Conservation (phyloP, 2,113 vertebrate species). For the Chlamydotis undulata region DNA sequence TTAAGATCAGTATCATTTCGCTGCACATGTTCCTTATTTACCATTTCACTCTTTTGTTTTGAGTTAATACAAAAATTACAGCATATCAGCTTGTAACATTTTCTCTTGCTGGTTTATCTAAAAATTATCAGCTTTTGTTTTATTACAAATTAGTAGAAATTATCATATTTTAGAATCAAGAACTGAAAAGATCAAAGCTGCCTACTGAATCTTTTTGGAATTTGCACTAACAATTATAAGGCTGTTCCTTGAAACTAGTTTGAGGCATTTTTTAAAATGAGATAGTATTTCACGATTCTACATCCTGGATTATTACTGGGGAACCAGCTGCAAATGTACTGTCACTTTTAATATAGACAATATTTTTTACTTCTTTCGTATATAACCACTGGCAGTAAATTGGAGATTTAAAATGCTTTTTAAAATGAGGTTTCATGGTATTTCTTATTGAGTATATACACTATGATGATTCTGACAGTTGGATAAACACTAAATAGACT, state of each 20-base stretch:
- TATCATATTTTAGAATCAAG: not conserved
- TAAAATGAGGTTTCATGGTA: not conserved
- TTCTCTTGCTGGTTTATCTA: not conserved
- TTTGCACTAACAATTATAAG: not conserved
- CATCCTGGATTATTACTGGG: not conserved
- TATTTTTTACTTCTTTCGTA: constrained; percentile 10
- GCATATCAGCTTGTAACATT: not conserved
- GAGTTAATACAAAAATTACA: not conserved
- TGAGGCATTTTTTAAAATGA: not conserved
- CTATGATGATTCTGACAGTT: not conserved
- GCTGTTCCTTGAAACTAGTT: not conserved
- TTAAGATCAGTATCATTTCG: not conserved
- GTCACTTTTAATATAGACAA: not conserved
- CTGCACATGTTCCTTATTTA: not conserved
- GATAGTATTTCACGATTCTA: not conserved
- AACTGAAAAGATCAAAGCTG: not conserved
- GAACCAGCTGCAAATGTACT: not conserved
- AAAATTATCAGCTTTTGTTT: not conserved
- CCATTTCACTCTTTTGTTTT: not conserved
- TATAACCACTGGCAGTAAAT: not conserved
- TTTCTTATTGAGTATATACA: not conserved
- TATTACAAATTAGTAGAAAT: not conserved
- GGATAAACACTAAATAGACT: constrained; percentile 6
- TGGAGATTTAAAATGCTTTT: not conserved
- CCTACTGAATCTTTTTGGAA: not conserved